Evolutionary conservation across 2,797 vertebrate species (phyloP).

Genomic region (Xiphorhynchus erythropygius): DNA sequence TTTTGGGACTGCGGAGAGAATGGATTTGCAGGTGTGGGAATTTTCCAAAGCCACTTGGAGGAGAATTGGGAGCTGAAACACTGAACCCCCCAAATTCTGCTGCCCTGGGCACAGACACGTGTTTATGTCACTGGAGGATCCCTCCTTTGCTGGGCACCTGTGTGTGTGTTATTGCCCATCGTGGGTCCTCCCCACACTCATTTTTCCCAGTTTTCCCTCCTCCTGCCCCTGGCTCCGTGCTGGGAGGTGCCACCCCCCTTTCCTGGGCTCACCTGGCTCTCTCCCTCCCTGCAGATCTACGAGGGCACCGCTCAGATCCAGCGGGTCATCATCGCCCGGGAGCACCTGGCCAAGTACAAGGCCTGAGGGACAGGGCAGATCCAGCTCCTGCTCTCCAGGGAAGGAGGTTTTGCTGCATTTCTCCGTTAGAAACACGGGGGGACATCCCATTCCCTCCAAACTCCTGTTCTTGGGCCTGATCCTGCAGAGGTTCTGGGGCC

Average conservation of each 20-base stretch:
- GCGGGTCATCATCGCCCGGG: background rate
- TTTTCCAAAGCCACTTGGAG: background rate
- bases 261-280: background rate
- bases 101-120: too few species aligned
- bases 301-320: background rate
- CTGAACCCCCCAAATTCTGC: background rate
- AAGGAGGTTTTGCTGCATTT: background rate
- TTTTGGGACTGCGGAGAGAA: background rate
- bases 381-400: background rate
- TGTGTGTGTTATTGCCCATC: background rate
- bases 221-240: too few species aligned
- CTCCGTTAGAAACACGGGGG: background rate
- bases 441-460: background rate
- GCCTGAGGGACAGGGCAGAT: background rate
- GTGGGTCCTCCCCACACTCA: background rate
- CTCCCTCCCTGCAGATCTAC: background rate
- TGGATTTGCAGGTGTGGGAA: background rate
- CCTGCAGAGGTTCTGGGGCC: background rate
- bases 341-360: background rate
- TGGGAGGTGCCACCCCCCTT: background rate
- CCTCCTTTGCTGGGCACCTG: background rate
- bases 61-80: background rate
- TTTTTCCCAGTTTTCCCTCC: background rate
- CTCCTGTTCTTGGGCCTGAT: background rate
- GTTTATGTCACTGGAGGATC: background rate